These are phyloP conservation scores for Hippoglossus hippoglossus DNA, from an alignment of 2,797 vertebrate species.

Conservation along the genomic window DNA sequence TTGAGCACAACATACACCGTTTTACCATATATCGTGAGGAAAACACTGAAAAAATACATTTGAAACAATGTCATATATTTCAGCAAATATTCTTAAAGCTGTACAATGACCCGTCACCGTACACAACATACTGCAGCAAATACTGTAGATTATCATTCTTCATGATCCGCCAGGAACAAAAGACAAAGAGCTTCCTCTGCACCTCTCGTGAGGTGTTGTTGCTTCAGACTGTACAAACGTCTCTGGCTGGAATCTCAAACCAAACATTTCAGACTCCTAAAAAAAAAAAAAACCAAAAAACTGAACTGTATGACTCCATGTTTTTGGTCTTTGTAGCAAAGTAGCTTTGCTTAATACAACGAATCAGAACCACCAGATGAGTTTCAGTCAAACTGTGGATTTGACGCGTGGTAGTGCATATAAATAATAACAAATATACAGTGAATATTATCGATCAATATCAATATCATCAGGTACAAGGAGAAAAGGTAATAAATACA, in stretches of 20 bases:
- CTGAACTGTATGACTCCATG: constrained; percentile 47
- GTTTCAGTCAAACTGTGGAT: constrained; percentile 64
- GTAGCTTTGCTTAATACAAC: constrained; percentile 76
- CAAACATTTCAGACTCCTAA: constrained; percentile 27
- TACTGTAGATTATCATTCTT: constrained; percentile 67
- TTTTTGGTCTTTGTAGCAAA: constrained; percentile 53
- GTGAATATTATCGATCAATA: constrained; percentile 88
- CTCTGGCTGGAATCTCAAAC: constrained; percentile 39
- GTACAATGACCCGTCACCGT: constrained; percentile 91
- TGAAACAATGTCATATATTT: constrained; percentile 88
- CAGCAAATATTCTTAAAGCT: constrained; percentile 85
- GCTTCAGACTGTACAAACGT: constrained; percentile 84
- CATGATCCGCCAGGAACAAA: constrained; percentile 41
- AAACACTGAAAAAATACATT: constrained; percentile 89
- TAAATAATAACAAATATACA: constrained; percentile 97
- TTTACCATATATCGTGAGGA: constrained; percentile 89
- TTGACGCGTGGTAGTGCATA: constrained; percentile 89
- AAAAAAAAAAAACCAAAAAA: constrained; percentile 5
- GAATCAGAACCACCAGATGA: constrained; percentile 86
- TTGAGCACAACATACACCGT: constrained; percentile 92
- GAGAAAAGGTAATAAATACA: constrained; percentile 92
- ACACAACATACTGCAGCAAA: constrained; percentile 81
- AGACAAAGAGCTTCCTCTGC: constrained; percentile 71
- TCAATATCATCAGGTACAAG: constrained; percentile 87
- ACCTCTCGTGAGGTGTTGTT: constrained; percentile 73